Evolutionary conservation across 2,113 vertebrate genomes (phyloP).

Genomic region (Ptychochromis oligacanthus): DNA sequence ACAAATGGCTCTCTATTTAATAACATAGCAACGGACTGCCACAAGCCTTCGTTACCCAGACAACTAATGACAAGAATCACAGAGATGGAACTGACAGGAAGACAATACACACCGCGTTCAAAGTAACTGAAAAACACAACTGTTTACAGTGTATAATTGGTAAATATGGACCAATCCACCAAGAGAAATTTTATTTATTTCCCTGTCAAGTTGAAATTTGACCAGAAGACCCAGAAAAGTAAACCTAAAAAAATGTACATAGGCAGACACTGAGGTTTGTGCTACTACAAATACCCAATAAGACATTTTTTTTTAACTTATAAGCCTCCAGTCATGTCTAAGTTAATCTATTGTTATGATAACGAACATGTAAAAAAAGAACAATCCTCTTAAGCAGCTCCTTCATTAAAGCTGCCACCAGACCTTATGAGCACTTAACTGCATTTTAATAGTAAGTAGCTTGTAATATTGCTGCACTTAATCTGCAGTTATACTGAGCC

Average conservation of each 20-base stretch:
- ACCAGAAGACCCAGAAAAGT: not conserved
- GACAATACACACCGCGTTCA: conserved; percentile 31
- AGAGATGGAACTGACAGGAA: conserved; percentile 30
- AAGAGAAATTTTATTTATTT: not conserved
- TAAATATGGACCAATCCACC: not conserved
- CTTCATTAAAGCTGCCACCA: conserved; percentile 35
- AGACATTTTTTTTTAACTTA: not conserved
- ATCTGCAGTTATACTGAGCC: conserved; percentile 20
- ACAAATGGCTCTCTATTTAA: conserved; percentile 66
- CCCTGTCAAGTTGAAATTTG: not conserved
- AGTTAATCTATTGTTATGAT: not conserved
- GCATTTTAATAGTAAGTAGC: conserved; percentile 53
- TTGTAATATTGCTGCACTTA: conserved; percentile 24
- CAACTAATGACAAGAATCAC: conserved; percentile 68
- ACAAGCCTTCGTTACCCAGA: conserved; percentile 61
- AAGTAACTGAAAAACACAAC: conserved; percentile 27
- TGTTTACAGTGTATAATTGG: not conserved
- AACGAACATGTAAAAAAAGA: not conserved
- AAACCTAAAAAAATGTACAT: not conserved
- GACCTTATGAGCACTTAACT: conserved; percentile 34
- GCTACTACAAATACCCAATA: not conserved
- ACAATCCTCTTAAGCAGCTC: conserved; percentile 17
- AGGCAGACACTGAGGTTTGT: not conserved
- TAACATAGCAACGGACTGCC: conserved; percentile 63
- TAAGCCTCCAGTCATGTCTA: not conserved